These are phyloP conservation scores for Ochotona curzoniae DNA, from an alignment of 2,113 vertebrate genomes.

Conservation along the genomic window DNA sequence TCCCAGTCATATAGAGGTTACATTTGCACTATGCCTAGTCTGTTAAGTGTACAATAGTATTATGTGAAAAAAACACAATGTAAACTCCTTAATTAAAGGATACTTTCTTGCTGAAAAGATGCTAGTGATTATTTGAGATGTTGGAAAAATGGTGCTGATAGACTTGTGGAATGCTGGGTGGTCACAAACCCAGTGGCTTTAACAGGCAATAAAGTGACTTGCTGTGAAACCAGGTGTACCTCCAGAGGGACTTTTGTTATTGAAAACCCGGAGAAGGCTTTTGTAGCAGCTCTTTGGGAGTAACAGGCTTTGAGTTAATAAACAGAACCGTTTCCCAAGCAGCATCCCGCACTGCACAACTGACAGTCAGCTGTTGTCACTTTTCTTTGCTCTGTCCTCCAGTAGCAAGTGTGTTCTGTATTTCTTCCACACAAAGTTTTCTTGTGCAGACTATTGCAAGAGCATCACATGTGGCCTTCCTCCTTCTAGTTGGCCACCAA, in stretches of 20 bases:
- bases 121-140: too few relatives aligned
- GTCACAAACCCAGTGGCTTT: too few relatives aligned
- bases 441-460: not conserved
- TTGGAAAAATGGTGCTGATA: too few relatives aligned
- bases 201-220: too few relatives aligned
- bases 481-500: not conserved
- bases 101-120: too few relatives aligned
- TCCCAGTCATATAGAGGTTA: too few relatives aligned
- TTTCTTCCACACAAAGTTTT: not conserved
- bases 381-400: not conserved
- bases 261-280: not conserved
- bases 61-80: too few relatives aligned
- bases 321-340: not conserved
- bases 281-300: not conserved
- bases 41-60: too few relatives aligned
- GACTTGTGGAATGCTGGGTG: too few relatives aligned
- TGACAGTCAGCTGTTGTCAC: not conserved
- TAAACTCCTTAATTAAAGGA: too few relatives aligned
- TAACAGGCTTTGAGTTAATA: not conserved
- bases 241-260: not conserved
- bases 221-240: too few relatives aligned
- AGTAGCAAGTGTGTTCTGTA: accelerated
- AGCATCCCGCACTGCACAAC: not conserved
- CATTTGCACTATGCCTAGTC: too few relatives aligned
- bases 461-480: not conserved